Evolutionary conservation across 1,140 invertebrate species (phyloP), one percentile per base, ranked within the genome.

Genomic region (Lysiphlebus fabarum): DNA sequence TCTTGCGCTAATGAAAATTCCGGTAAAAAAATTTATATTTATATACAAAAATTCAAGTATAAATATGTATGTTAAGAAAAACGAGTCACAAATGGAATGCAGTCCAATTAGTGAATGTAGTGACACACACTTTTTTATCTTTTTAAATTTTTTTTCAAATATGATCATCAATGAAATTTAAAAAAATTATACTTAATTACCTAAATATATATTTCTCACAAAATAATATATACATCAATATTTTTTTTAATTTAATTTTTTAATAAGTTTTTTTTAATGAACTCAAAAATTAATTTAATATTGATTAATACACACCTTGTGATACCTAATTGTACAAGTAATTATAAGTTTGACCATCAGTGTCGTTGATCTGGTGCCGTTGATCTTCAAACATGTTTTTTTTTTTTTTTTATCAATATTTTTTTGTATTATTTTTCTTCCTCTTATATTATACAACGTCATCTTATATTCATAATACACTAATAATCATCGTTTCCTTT

Each of bases 1-100:
- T 37, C 36, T 70, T 64, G 64, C 60, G 70, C 72, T 75, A 73
- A 75, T 76, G 73, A 76, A 76, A 76, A 75, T 76, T 75, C 74
- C 68, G 65, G 59, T 65, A 65, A 66, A 69, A n/a, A n/a, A 67
- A 68, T 63, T 62, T 51, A 17, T 40, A 51, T 12, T 26, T 11
- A 40, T 17, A 17, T 36, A 42, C 7, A 57, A 38, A 26, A 43
- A 11, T 11, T 11, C 33, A 49, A 4, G 26, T 26, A 26, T 26
- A 26, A 2, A 26, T 26, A 26, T 26, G 17, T 26, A 26, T 26
- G 17, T 26, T 26, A 26, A 26, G 48, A 48, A 53, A 43, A 61
- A 58, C 47, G 58, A 62, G 47, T 44, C 34, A 55, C 53, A 64
- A 58, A 59, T 62, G 72, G 75, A 77, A 77, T 74, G 72, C 73